Conservation (phyloP, 2,888 invertebrate genomes). For the Trachelus troglodyta region DNA sequence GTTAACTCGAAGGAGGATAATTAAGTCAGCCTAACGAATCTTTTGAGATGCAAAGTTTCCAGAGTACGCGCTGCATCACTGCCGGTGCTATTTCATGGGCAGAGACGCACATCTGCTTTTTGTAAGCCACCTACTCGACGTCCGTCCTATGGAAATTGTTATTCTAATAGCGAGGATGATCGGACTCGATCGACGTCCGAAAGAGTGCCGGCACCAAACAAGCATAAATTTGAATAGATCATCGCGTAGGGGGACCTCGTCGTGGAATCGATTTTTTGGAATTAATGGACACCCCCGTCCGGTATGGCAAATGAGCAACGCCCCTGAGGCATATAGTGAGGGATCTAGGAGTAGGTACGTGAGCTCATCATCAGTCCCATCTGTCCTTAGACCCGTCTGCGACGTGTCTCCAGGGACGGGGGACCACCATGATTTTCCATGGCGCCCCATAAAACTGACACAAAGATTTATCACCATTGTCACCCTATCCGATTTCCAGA, state of each 20-base stretch:
- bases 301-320: slow-evolving; percentile 57
- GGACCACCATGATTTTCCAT: slow-evolving; percentile 54
- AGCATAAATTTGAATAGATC: slow-evolving; percentile 59
- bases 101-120: slow-evolving; percentile 22
- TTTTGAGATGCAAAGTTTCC: slow-evolving; percentile 4
- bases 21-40: slow-evolving; percentile 1
- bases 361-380: slow-evolving; percentile 57
- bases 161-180: slow-evolving; percentile 40
- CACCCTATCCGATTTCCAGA: slow-evolving; percentile 38
- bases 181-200: slow-evolving; percentile 11
- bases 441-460: slow-evolving; percentile 31
- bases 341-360: slow-evolving; percentile 22
- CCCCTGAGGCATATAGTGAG: slow-evolving; percentile 37
- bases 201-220: slow-evolving; percentile 15
- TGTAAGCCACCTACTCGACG: slow-evolving; percentile 32
- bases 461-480: slow-evolving; percentile 44
- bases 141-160: slow-evolving; percentile 40
- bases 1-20: neutral
- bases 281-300: slow-evolving; percentile 51
- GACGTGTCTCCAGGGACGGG: slow-evolving; percentile 30
- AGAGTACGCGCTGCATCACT: neutral
- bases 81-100: slow-evolving; percentile 8
- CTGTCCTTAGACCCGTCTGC: slow-evolving; percentile 45
- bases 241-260: slow-evolving; percentile 20
- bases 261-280: slow-evolving; percentile 50